These are phyloP conservation scores for Equus quagga DNA, from an alignment of 2,113 vertebrate species.

Conservation along the genomic window DNA sequence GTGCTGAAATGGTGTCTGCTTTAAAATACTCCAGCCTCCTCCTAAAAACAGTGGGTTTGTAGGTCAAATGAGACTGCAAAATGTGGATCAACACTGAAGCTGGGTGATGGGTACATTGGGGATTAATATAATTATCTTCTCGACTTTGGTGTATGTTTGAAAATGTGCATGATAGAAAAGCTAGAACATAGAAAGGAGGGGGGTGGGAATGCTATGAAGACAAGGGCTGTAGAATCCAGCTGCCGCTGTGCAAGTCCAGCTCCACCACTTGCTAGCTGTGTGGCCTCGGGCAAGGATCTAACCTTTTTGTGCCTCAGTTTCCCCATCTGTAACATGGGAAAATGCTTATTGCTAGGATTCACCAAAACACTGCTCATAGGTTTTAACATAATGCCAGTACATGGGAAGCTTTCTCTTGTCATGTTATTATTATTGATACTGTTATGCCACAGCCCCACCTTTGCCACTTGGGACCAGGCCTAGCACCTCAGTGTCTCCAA, in stretches of 20 bases:
- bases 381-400: not conserved
- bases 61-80: not conserved
- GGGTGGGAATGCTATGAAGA: not conserved
- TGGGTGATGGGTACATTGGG: no score
- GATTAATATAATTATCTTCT: not conserved
- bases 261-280: not conserved
- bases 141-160: not conserved
- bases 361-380: not conserved
- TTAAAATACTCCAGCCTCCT: not conserved
- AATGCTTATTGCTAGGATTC: not conserved
- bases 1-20: not conserved
- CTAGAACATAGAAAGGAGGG: not conserved
- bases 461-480: not conserved
- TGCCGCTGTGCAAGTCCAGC: not conserved
- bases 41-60: not conserved
- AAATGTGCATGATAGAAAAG: not conserved
- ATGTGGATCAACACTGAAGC: not conserved
- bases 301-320: not conserved
- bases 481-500: not conserved
- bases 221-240: not conserved
- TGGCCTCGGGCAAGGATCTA: not conserved
- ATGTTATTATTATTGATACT: not conserved
- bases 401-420: not conserved
- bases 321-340: not conserved
- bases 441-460: no score